Percentiles rank a stretch among this genome's conserved stretches.
phyloP scores from a whole-genome alignment of 2,797 vertebrate genomes.

The Hoplostethus mediterraneus region DNA sequence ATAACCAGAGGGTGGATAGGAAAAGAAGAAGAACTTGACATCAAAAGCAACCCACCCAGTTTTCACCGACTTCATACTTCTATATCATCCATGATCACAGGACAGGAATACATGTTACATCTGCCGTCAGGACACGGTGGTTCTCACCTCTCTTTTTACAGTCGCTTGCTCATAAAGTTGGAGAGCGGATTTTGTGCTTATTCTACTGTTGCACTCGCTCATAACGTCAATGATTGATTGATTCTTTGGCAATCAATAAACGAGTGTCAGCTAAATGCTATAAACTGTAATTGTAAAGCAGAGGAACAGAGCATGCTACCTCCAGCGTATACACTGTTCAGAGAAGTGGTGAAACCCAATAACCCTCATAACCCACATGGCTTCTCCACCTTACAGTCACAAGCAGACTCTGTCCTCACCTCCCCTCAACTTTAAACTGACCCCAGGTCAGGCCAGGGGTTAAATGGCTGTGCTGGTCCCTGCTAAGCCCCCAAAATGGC shows the following conservation, averaged over 20 bases:
- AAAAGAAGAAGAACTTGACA: neutral
- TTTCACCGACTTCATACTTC: too few species aligned
- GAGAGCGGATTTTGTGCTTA: neutral
- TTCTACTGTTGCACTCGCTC: neutral
- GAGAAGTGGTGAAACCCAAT: slow-evolving; percentile 51
- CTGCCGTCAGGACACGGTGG: neutral
- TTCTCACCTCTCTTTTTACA: neutral
- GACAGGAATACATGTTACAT: neutral
- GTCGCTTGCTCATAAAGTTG: neutral
- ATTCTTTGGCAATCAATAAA: too few species aligned
- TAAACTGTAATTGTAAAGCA: neutral
- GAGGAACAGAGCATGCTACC: neutral
- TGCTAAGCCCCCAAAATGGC: slow-evolving; percentile 73
- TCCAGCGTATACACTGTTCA: slow-evolving; percentile 19
- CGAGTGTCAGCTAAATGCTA: neutral
- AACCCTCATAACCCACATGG: slow-evolving; percentile 12
- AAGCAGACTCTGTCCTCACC: slow-evolving; percentile 62
- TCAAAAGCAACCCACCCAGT: too few species aligned
- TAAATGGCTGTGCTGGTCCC: slow-evolving; percentile 80
- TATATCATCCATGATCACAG: neutral
- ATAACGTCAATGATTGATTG: too few species aligned
- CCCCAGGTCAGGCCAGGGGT: slow-evolving; percentile 84
- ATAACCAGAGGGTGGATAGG: neutral
- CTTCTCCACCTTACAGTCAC: slow-evolving; percentile 49
- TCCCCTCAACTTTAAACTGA: slow-evolving; percentile 73